Base-by-base conservation (phyloP, 1,140 invertebrate species). In the Drosophila subobscura region DNA sequence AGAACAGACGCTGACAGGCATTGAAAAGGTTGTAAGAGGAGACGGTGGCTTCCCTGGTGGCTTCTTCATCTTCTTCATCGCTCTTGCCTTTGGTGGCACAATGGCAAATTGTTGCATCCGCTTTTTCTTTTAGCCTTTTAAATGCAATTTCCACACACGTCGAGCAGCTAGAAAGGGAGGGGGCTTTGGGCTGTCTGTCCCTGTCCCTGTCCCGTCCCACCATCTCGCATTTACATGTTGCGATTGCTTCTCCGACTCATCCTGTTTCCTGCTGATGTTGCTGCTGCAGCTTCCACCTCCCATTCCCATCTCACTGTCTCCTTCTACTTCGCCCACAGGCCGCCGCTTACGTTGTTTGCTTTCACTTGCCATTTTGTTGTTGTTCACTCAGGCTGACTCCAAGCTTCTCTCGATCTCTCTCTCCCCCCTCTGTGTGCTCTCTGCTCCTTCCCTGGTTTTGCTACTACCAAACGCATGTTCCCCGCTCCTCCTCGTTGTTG, bases 31-130 rank as follows among this genome's bases (percentile, higher is more conserved):
- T 50, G 40, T 12, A n/a, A 14, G 29, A 12, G 12, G n/a, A 8
- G 27, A 5, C 8, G 4, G 16, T 29, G 25, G 51, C 37, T 42
- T 42, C 14, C 23, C 53, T 16, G 53, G 25, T 41, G 22, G 10
- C 33, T 37, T 37, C 8, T 37, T 7, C 29, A 7, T 1, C 27
- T 37, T 37, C 33, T 12, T 37, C 33, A 10, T 37, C 33, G 0
- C 33, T 27, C 33, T 37, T 29, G n/a, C 4, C 10, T 37, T 37
- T 37, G 33, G 33, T 2, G 10, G 63, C 63, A 75, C 71, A 75
- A 60, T 63, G 73, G 68, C 74, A 81, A 81, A 81, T 81, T 81
- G 79, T 81, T 81, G 78, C 78, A 81, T 77, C 72, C 79, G 79
- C 73, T 81, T 72, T 72, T 80, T 80, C 77, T 79, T 79, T 79